phyloP scores from a whole-genome alignment of 2,113 vertebrate species.

The Notiomystis cincta region DNA sequence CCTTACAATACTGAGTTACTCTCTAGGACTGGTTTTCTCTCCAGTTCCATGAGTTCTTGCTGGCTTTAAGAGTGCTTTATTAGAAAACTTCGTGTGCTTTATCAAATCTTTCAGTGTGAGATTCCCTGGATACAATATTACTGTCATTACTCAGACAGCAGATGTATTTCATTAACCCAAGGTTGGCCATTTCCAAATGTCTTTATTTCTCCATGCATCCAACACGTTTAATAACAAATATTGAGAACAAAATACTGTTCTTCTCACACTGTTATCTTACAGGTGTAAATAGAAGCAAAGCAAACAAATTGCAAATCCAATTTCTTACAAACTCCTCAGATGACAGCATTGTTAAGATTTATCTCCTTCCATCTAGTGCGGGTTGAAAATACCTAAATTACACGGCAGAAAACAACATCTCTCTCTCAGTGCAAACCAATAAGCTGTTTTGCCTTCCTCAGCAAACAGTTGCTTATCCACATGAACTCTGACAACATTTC shows the following conservation, averaged over 20 bases:
- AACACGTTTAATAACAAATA: background rate
- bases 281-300: background rate
- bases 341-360: background rate
- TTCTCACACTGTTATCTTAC: background rate
- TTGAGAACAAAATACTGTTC: background rate
- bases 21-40: background rate
- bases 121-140: background rate
- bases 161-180: slow-evolving; percentile 39
- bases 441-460: background rate
- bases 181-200: background rate
- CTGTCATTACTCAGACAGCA: slow-evolving; percentile 18
- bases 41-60: background rate
- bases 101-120: background rate
- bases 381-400: background rate
- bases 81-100: background rate
- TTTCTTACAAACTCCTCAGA: background rate
- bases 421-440: background rate
- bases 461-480: background rate
- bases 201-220: background rate
- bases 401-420: background rate
- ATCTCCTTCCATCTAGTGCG: background rate
- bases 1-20: background rate
- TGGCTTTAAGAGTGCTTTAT: background rate
- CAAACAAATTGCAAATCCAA: background rate
- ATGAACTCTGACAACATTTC: background rate